Evolutionary conservation across 30 jellyfish, hydroid and myxozoan species (phyloP), one percentile per base, ranked within the genome.

Genomic region (Hydractinia echinata): DNA sequence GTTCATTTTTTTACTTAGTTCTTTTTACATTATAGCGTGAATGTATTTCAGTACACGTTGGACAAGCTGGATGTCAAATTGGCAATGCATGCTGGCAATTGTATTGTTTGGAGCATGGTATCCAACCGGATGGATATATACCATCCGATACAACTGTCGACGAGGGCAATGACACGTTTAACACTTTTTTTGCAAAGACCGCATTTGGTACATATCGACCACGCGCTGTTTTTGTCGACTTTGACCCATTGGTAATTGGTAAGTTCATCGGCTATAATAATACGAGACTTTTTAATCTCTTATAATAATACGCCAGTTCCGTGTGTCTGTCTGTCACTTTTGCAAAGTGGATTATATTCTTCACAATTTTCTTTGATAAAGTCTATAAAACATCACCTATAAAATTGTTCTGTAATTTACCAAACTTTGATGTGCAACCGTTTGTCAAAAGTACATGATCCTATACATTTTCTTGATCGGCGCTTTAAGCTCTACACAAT

Each of bases 41-140:
- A 51, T 64, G 74, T 51, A 64, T 64, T 51, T 64, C 74, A 7
- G 74, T 64, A n/a, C 74, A 64, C 18, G 39, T 64, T 64, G 74
- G 74, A 7, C 74, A 64, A 64, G 74, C 74, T n/a, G 74, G 74
- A 7, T 64, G 74, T 64, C 74, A 64, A 64, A 64, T 64, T 64
- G 74, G 74, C 18, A 64, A 64, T 64, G 74, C 74, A 64, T 64
- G 74, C 74, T 64, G 74, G 74, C 51, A 64, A 64, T 64, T 64
- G 74, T 64, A 64, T 13, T 64, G 74, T 64, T 51, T 64, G 74
- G 74, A 76, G 83, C 84, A 76, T 60, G 84, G 84, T 8, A 76
- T 76, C 16, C 84, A 76, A 76, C 84, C 84, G 8, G 80, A 76
- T 60, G 84, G 84, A 19, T 54, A 53, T 18, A 53, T 54, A 51